phyloP scores from a whole-genome alignment of 2,797 vertebrate genomes.

The Myioborus miniatus region DNA sequence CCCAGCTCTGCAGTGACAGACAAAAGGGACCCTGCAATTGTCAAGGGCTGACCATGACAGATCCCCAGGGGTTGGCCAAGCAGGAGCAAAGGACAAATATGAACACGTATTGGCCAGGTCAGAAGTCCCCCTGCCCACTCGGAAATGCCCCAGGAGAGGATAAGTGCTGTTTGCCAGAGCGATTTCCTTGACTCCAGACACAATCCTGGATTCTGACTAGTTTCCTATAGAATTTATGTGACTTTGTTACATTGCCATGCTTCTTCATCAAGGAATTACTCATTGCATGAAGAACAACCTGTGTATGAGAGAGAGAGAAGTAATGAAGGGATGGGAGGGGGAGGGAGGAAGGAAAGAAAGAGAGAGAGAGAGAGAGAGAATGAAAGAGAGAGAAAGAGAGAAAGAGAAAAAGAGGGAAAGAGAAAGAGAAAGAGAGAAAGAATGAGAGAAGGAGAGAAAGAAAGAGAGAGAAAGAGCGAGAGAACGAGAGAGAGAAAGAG shows the following conservation, averaged over 20 bases:
- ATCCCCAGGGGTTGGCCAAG: accelerated
- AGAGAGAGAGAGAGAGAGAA: too few species aligned
- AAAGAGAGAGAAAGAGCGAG: too few species aligned
- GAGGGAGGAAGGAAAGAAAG: too few species aligned
- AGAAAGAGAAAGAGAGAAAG: accelerated
- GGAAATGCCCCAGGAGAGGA: background rate
- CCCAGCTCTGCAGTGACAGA: background rate
- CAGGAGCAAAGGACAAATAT: background rate
- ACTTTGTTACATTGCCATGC: background rate
- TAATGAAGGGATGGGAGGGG: too few species aligned
- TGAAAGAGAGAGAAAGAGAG: too few species aligned
- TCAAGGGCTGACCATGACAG: background rate
- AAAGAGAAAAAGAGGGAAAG: too few species aligned
- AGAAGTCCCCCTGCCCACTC: background rate
- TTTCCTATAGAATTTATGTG: background rate
- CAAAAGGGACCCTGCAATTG: background rate
- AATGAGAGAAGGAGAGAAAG: accelerated
- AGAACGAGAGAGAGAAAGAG: accelerated
- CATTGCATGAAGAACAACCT: background rate
- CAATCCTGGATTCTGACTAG: background rate
- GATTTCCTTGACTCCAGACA: background rate
- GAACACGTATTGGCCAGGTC: background rate
- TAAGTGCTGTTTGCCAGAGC: background rate
- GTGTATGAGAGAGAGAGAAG: background rate
- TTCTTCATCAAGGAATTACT: background rate